Evolutionary conservation across 2,888 invertebrate genomes (phyloP).

Genomic region (Andrena fulva): DNA sequence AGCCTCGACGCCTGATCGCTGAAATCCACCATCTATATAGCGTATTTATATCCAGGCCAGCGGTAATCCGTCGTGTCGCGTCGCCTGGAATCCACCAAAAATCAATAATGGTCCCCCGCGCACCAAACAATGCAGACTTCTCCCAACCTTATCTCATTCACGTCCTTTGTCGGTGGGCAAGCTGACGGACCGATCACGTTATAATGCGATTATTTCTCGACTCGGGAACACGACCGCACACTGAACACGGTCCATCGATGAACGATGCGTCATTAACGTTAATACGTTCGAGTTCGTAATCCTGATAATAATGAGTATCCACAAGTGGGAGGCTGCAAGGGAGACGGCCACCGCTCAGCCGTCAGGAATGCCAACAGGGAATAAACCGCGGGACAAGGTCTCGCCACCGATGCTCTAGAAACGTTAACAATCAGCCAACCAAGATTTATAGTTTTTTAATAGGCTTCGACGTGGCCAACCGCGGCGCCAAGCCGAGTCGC

Average conservation of each 20-base stretch:
- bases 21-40: not conserved
- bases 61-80: slow-evolving; percentile 42
- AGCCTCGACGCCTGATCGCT: not conserved
- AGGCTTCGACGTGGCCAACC: not conserved
- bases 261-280: slow-evolving; percentile 57
- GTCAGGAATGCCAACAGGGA: not conserved
- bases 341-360: not conserved
- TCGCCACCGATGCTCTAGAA: not conserved
- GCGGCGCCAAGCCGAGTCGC: not conserved
- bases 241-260: slow-evolving; percentile 13
- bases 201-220: slow-evolving; percentile 64
- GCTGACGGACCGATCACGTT: slow-evolving; percentile 33
- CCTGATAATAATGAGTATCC: slow-evolving; percentile 58
- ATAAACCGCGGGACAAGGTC: not conserved
- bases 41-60: slow-evolving; percentile 18
- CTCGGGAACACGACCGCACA: slow-evolving; percentile 20
- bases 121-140: slow-evolving; percentile 49
- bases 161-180: slow-evolving; percentile 57
- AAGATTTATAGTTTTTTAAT: slow-evolving; percentile 25
- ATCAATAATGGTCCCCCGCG: slow-evolving; percentile 39
- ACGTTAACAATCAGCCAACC: slow-evolving; percentile 10
- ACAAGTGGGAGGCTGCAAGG: slow-evolving; percentile 30
- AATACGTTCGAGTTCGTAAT: slow-evolving; percentile 58
- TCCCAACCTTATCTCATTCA: slow-evolving; percentile 66
- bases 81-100: slow-evolving; percentile 44